Evolutionary conservation across 1,140 invertebrate species (phyloP), one percentile per base, ranked within the genome.

Genomic region (Caenorhabditis latens): DNA sequence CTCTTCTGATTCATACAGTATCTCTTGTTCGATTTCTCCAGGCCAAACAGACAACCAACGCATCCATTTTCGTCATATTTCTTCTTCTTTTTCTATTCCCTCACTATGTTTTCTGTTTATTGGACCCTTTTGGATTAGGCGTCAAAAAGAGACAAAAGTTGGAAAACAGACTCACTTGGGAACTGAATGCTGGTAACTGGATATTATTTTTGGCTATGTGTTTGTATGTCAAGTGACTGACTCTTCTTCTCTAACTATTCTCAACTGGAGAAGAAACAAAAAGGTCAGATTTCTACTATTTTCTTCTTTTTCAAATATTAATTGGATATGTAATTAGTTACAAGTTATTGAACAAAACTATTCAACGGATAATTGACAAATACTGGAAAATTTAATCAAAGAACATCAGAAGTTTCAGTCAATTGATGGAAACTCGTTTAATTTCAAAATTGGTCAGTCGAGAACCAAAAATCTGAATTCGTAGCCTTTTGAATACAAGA

Each of bases 41-140:
- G 3, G 11, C n/a, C 53, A 46, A 53, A 11, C 43, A 16, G 11
- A 46, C 42, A 14, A 11, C 46, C 71, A 50, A 79, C 46, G n/a
- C 71, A 79, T 79, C 71, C 71, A 79, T 79, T 79, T 50, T 50
- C 71, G 46, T 79, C 71, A 79, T 79, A 79, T 79, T 79, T 79
- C 46, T 42, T 50, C 46, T 79, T 79, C n/a, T 67, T 40, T 21
- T 32, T 32, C 13, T 42, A 11, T 53, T 43, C 21, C 8, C 11
- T 2, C 0, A 50, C 42, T 9, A 79, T 79, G 46, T 79, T 43
- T 50, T 79, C 11, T 50, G 21, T 32, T n/a, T 79, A 40, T 53
- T 79, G 40, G 63, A 42, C 63, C 63, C 40, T 42, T 67, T 75
- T 46, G 19, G 16, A 58, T 19, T 75, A n/a, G 42, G 67, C 42